phyloP scores from a whole-genome alignment of 2,888 invertebrate species.

The Junonia oenone region DNA sequence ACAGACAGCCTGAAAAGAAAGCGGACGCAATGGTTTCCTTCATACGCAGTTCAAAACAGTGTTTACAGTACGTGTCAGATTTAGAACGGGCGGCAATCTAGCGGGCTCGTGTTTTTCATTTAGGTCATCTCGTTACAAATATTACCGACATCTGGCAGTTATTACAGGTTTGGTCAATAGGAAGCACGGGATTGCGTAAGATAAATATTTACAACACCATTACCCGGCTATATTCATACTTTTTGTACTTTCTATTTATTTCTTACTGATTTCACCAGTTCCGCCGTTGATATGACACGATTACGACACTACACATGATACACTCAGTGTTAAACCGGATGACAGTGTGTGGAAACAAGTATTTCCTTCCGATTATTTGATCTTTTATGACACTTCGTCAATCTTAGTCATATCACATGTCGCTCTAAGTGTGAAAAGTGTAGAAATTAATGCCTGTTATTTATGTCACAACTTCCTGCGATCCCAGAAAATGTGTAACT shows the following conservation, averaged over 20 bases:
- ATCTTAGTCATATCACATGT: too few relatives aligned
- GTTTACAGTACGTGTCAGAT: constrained; percentile 55
- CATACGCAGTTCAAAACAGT: constrained; percentile 43
- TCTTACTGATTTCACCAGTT: not conserved
- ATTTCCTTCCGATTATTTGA: too few relatives aligned
- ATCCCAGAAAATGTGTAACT: not conserved
- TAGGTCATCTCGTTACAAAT: constrained; percentile 37
- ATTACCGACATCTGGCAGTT: constrained; percentile 34
- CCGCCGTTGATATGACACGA: not conserved
- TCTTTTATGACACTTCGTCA: too few relatives aligned
- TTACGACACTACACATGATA: too few relatives aligned
- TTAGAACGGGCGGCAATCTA: constrained; percentile 49
- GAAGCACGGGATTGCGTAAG: constrained; percentile 22
- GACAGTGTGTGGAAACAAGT: too few relatives aligned
- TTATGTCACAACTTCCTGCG: too few relatives aligned
- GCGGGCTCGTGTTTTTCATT: constrained; percentile 37
- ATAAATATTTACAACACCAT: constrained; percentile 26
- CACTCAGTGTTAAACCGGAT: too few relatives aligned
- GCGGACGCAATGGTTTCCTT: constrained; percentile 44
- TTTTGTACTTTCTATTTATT: not conserved
- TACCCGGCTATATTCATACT: not conserved
- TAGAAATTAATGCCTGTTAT: too few relatives aligned
- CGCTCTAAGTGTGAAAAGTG: too few relatives aligned
- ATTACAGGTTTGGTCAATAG: constrained; percentile 31
- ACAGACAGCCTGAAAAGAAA: constrained; percentile 24